These are phyloP conservation scores for Molossus molossus DNA, from an alignment of 2,797 vertebrate genomes.

Conservation along the genomic window DNA sequence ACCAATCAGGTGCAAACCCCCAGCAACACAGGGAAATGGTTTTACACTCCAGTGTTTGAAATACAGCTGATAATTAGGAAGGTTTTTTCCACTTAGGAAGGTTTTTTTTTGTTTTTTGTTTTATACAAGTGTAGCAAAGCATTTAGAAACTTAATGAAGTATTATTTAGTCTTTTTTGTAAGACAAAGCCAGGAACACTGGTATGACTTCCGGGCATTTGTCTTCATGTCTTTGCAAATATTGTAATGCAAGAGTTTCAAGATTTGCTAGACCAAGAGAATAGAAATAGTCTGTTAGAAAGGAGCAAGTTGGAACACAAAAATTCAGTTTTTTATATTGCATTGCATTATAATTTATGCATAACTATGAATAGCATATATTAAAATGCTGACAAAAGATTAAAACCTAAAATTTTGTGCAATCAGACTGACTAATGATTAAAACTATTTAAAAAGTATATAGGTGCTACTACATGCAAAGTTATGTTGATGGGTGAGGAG, in stretches of 20 bases:
- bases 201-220: not conserved
- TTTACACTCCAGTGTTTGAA: slow-evolving; percentile 19
- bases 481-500: not conserved
- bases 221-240: not conserved
- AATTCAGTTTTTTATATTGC: not conserved
- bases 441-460: not conserved
- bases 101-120: not conserved
- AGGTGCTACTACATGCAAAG: not conserved
- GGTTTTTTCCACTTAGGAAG: not conserved
- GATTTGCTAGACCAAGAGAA: not conserved
- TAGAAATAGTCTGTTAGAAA: not conserved
- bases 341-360: not conserved
- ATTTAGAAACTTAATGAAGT: slow-evolving; percentile 48
- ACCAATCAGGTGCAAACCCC: not conserved
- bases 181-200: not conserved
- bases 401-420: not conserved
- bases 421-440: slow-evolving; percentile 11
- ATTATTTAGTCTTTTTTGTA: not conserved
- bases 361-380: slow-evolving; percentile 31
- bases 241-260: not conserved
- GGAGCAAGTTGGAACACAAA: not conserved
- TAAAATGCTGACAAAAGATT: not conserved
- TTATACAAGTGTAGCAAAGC: slow-evolving; percentile 34
- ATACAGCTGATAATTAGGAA: not conserved
- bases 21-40: not conserved